Conservation (phyloP, 2,888 invertebrate genomes). For the Polymixis flavicincta region DNA sequence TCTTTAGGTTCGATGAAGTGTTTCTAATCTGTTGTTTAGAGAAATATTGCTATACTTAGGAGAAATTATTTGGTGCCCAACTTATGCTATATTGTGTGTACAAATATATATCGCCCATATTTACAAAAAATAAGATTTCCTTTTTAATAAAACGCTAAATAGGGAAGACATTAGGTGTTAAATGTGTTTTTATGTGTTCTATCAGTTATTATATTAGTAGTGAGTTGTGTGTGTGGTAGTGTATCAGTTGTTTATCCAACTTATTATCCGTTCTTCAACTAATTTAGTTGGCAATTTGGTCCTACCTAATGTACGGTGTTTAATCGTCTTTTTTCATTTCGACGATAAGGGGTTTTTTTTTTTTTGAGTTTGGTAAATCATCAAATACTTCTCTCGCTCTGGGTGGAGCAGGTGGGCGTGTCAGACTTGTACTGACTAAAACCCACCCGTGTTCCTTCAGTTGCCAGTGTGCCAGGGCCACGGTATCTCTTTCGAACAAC, state of each 20-base stretch:
- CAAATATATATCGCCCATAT: not conserved
- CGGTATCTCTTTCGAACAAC: too few relatives aligned
- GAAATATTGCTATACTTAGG: not conserved
- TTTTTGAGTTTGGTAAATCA: too few relatives aligned
- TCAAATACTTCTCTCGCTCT: too few relatives aligned
- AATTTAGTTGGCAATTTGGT: not conserved
- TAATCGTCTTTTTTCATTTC: too few relatives aligned
- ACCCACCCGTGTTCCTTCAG: too few relatives aligned
- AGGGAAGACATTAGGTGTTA: not conserved
- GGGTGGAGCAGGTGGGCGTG: too few relatives aligned
- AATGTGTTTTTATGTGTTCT: not conserved
- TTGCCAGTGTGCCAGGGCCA: too few relatives aligned
- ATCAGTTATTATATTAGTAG: not conserved
- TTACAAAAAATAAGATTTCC: not conserved
- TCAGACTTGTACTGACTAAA: too few relatives aligned
- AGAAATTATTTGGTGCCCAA: not conserved
- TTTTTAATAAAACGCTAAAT: not conserved
- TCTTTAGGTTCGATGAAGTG: slow-evolving; percentile 3
- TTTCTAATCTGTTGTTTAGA: slow-evolving; percentile 1
- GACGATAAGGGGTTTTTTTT: too few relatives aligned
- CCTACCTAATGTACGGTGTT: not conserved
- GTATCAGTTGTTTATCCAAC: not conserved
- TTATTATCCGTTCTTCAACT: not conserved
- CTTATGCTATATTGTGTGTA: not conserved
- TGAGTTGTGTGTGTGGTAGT: too few relatives aligned